Conservation (phyloP, 1,140 invertebrate species). For the Cyphomyrmex costatus region DNA sequence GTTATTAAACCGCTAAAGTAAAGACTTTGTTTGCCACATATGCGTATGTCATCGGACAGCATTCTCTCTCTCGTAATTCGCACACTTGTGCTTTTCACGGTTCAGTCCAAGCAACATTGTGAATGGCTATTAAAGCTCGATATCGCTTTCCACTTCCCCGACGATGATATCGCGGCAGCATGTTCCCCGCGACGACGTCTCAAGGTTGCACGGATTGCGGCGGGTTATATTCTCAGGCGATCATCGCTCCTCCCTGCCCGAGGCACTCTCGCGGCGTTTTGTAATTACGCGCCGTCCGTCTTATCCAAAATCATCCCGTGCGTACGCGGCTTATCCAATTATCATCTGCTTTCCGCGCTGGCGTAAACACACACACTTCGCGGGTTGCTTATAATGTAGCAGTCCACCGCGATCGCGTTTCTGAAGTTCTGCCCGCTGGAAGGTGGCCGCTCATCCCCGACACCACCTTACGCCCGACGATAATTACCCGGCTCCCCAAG, state of each 20-base stretch:
- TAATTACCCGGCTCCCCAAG: slow-evolving; percentile 52
- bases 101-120: not conserved
- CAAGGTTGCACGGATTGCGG: slow-evolving; percentile 57
- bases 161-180: not conserved
- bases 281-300: slow-evolving; percentile 58
- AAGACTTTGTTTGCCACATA: not conserved
- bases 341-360: slow-evolving; percentile 59
- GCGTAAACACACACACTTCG: slow-evolving; percentile 49
- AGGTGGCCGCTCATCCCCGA: slow-evolving; percentile 40
- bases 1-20: not conserved
- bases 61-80: not conserved
- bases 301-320: slow-evolving; percentile 55
- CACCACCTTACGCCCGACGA: slow-evolving; percentile 40
- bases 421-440: slow-evolving; percentile 29
- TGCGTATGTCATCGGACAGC: not conserved
- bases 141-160: slow-evolving; percentile 28
- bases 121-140: not conserved
- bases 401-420: slow-evolving; percentile 33
- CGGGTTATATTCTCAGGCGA: slow-evolving; percentile 53
- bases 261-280: slow-evolving; percentile 46
- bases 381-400: slow-evolving; percentile 10
- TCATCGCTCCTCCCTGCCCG: slow-evolving; percentile 36
- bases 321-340: slow-evolving; percentile 59
- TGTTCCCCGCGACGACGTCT: slow-evolving; percentile 30
- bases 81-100: not conserved